A percentile compares a stretch with the other conserved stretches of the same genome.
Conservation (phyloP, 1,140 invertebrate species). For the Leptinotarsa undecemlineata region DNA sequence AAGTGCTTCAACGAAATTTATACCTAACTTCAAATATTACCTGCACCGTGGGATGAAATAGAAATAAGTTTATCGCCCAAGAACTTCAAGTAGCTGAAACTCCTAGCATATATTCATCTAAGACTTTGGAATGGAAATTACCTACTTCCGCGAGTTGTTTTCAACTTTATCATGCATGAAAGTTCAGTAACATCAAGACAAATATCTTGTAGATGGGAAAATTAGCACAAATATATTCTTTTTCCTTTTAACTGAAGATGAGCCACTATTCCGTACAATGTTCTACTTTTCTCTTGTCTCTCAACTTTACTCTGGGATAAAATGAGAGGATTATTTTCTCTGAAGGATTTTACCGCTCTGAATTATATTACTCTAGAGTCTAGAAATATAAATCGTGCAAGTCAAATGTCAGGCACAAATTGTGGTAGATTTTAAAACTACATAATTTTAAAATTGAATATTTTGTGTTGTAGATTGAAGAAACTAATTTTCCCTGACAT, state of each 20-base stretch:
- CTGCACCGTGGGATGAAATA: too few species aligned
- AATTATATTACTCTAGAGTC: neutral
- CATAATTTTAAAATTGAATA: too few species aligned
- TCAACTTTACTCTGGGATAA: neutral
- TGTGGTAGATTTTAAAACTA: too few species aligned
- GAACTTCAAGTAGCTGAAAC: neutral
- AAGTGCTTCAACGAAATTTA: too few species aligned
- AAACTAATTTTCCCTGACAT: too few species aligned
- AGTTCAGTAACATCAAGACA: neutral
- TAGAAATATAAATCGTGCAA: neutral
- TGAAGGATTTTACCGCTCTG: neutral
- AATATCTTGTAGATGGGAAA: neutral
- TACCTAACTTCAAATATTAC: too few species aligned
- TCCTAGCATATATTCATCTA: neutral
- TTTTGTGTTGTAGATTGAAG: too few species aligned
- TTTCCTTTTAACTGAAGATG: neutral
- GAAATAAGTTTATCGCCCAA: neutral
- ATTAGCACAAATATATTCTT: constrained; percentile 1
- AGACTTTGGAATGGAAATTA: neutral
- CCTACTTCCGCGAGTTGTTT: neutral
- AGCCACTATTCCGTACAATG: neutral
- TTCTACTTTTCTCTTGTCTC: constrained; percentile 5
- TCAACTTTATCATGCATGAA: neutral
- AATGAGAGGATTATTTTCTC: neutral
- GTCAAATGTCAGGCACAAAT: too few species aligned